phyloP scores from a whole-genome alignment of 2,888 invertebrate species.

The Harpalus rufipes region DNA sequence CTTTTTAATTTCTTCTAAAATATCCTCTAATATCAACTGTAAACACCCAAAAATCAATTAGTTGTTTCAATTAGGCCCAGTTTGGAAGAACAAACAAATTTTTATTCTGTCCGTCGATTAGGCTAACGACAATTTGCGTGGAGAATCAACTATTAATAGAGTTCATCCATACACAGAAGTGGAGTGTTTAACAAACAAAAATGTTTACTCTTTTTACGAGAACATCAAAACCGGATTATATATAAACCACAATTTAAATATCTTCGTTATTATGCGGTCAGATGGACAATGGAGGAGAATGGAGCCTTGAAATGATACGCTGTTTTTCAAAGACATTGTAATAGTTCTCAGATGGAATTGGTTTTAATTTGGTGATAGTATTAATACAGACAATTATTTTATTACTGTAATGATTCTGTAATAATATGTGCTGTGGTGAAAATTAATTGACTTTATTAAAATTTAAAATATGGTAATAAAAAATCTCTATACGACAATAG shows the following conservation, averaged over 20 bases:
- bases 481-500: no score
- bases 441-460: no score
- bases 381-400: no score
- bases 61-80: background rate
- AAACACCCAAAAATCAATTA: constrained; percentile 29
- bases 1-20: background rate
- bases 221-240: constrained; percentile 69
- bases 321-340: constrained; percentile 60
- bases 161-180: constrained; percentile 54
- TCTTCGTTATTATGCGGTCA: constrained; percentile 69
- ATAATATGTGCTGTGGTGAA: no score
- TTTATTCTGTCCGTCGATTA: constrained; percentile 27
- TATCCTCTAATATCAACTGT: background rate
- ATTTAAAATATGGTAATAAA: no score
- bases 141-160: constrained; percentile 59
- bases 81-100: constrained; percentile 27
- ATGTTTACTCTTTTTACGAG: constrained; percentile 74
- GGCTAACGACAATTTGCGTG: constrained; percentile 40
- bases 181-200: constrained; percentile 75
- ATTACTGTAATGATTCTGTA: no score
- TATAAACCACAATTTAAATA: constrained; percentile 70
- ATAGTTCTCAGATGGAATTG: background rate
- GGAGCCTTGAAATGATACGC: background rate
- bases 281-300: constrained; percentile 65
- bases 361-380: background rate